These are phyloP conservation scores for Embiotoca jacksoni DNA, from an alignment of 2,113 vertebrate species.

Conservation along the genomic window DNA sequence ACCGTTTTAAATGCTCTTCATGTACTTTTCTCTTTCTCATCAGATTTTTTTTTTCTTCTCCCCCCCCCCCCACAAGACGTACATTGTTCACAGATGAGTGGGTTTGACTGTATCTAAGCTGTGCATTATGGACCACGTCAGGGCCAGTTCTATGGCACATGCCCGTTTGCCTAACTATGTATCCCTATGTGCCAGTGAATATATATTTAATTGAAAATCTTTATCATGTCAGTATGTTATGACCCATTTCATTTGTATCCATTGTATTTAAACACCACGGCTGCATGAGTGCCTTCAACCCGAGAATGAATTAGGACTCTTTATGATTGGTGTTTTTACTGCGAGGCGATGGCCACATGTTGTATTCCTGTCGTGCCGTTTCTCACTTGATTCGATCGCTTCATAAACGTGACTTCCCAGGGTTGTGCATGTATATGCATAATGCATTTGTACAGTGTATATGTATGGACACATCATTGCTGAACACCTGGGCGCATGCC, in stretches of 20 bases:
- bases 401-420: conserved; percentile 42
- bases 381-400: conserved; percentile 33
- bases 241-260: conserved; percentile 28
- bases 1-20: conserved; percentile 21
- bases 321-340: conserved; percentile 45
- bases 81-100: not conserved
- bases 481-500: conserved; percentile 55
- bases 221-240: conserved; percentile 16
- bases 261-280: conserved; percentile 26
- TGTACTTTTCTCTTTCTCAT: not conserved
- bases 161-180: conserved; percentile 70
- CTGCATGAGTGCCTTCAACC: conserved; percentile 79
- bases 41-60: not conserved
- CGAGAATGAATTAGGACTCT: conserved; percentile 59
- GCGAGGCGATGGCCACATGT: conserved; percentile 30
- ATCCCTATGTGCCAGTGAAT: conserved; percentile 63
- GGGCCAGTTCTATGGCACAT: conserved; percentile 62
- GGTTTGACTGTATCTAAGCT: conserved; percentile 50
- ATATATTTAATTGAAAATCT: conserved; percentile 32
- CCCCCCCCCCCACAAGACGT: not conserved
- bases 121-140: conserved; percentile 57
- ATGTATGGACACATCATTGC: conserved; percentile 23
- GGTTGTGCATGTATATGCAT: conserved; percentile 45
- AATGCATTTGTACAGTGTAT: conserved; percentile 1
- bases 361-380: conserved; percentile 36